phyloP scores from a whole-genome alignment of 2,113 vertebrate species.

The Echinops telfairi region DNA sequence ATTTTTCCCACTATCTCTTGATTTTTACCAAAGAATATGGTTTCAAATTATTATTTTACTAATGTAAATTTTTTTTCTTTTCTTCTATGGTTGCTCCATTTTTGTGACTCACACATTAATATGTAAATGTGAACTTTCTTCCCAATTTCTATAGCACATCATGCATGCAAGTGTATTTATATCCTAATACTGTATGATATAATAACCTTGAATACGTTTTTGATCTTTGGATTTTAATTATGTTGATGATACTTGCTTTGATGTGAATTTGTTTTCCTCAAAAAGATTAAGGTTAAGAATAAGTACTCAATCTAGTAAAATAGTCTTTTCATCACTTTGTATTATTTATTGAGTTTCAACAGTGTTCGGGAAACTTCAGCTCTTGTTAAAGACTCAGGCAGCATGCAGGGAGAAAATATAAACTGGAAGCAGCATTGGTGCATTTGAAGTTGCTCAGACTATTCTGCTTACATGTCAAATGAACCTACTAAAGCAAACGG shows the following conservation, averaged over 20 bases:
- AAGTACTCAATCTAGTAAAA: constrained; percentile 43
- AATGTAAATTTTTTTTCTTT: neutral
- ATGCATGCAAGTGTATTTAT: constrained; percentile 63
- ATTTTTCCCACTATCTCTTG: neutral
- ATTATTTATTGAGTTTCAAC: neutral
- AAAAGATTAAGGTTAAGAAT: constrained; percentile 60
- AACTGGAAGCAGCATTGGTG: neutral
- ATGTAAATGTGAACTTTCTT: constrained; percentile 73
- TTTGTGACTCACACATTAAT: constrained; percentile 61
- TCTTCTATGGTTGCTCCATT: constrained; percentile 6
- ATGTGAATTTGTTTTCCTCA: constrained; percentile 40
- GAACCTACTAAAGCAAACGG: neutral
- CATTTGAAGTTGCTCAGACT: neutral
- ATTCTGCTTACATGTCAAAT: neutral
- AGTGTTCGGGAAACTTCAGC: neutral
- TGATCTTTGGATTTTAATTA: constrained; percentile 61
- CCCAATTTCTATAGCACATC: constrained; percentile 62
- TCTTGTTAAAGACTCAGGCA: neutral
- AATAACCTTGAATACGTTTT: constrained; percentile 5
- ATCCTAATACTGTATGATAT: constrained; percentile 50
- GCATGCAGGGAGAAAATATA: neutral
- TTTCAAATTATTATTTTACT: constrained; percentile 25
- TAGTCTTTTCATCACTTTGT: constrained; percentile 27
- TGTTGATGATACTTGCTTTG: constrained; percentile 59
- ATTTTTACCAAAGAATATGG: neutral